These are phyloP conservation scores for Hemibagrus wyckioides DNA, from an alignment of 2,113 vertebrate genomes.

Conservation along the genomic window DNA sequence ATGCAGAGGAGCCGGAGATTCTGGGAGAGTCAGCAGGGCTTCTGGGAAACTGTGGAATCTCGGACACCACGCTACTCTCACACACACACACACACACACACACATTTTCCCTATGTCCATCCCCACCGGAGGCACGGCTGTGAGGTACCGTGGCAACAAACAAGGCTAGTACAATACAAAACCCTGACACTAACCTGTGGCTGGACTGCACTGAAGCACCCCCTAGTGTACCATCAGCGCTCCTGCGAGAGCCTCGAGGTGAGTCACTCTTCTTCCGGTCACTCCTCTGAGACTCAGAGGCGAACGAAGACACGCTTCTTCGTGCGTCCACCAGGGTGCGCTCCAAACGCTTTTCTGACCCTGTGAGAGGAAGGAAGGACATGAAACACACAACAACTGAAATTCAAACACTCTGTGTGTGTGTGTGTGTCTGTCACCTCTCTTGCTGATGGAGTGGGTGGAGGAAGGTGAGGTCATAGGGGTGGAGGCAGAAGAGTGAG, in stretches of 20 bases:
- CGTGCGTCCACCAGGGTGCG: conserved; percentile 76
- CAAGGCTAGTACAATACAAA: too few relatives aligned
- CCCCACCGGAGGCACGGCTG: too few relatives aligned
- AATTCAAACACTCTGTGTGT: background rate
- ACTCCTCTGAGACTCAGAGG: conserved; percentile 71
- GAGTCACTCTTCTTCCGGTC: conserved; percentile 70
- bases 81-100: conserved; percentile 24
- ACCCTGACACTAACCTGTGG: conserved; percentile 75
- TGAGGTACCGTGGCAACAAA: too few relatives aligned
- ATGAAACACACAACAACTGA: background rate
- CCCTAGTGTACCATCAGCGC: conserved; percentile 71
- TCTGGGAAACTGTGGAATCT: conserved; percentile 71
- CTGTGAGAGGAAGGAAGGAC: background rate
- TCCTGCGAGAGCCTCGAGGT: conserved; percentile 70
- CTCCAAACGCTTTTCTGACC: conserved; percentile 71
- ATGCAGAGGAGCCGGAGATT: conserved; percentile 59
- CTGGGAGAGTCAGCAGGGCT: conserved; percentile 67
- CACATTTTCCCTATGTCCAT: too few relatives aligned
- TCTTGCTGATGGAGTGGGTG: conserved; percentile 79
- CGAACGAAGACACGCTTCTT: conserved; percentile 63
- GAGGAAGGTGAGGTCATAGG: conserved; percentile 81
- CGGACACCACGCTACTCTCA: conserved; percentile 69
- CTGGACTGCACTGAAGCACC: conserved; percentile 75
- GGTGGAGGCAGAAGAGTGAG: conserved; percentile 72
- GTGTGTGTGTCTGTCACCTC: conserved; percentile 55